Evolutionary conservation across 1,140 invertebrate genomes (phyloP).

Genomic region (Dermatophagoides farinae): DNA sequence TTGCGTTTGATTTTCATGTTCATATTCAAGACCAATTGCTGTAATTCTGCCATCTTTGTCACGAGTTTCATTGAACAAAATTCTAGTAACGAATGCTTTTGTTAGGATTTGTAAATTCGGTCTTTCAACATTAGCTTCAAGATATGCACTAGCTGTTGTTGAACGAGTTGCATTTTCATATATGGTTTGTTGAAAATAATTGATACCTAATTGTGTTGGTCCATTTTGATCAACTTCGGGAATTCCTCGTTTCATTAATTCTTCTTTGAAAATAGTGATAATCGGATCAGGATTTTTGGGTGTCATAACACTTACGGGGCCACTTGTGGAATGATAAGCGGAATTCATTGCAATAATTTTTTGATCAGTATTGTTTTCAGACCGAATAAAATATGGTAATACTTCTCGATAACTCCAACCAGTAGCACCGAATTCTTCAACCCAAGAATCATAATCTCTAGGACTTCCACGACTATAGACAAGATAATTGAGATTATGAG

Average conservation of each 20-base stretch:
- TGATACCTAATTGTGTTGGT: constrained; percentile 40
- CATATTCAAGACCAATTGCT: constrained; percentile 51
- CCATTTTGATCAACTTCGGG: constrained; percentile 59
- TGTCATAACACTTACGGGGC: constrained; percentile 62
- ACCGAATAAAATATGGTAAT: constrained; percentile 38
- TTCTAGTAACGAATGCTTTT: constrained; percentile 52
- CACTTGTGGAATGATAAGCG: constrained; percentile 40
- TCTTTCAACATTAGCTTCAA: constrained; percentile 53
- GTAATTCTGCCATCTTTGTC: constrained; percentile 53
- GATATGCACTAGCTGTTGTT: constrained; percentile 67
- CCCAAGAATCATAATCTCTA: constrained; percentile 71
- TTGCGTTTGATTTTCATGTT: constrained; percentile 37
- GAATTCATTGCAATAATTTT: constrained; percentile 32
- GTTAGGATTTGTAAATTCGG: constrained; percentile 66
- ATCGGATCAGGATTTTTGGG: constrained; percentile 55
- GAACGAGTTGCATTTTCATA: constrained; percentile 61
- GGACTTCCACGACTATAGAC: constrained; percentile 62
- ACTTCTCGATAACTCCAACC: constrained; percentile 71
- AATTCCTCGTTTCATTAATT: constrained; percentile 54
- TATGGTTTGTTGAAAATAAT: constrained; percentile 51
- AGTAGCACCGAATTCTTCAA: constrained; percentile 42
- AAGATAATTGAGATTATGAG: constrained; percentile 66
- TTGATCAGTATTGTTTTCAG: constrained; percentile 24
- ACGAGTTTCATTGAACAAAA: constrained; percentile 59
- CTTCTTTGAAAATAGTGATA: constrained; percentile 37